Conservation (phyloP, 2,888 invertebrate species). For the Athalia rosae region DNA sequence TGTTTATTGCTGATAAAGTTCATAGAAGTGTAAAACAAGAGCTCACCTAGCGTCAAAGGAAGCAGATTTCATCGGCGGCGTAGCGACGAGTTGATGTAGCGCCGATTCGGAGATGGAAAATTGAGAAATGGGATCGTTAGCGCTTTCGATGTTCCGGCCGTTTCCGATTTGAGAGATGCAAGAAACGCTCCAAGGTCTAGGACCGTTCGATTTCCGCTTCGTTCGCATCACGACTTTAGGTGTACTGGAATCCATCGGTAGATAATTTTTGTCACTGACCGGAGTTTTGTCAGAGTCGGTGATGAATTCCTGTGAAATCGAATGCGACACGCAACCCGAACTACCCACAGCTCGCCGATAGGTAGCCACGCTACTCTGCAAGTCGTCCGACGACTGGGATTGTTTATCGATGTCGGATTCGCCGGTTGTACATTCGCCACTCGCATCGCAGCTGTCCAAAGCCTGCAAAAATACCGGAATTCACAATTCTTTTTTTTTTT, state of each 20-base stretch:
- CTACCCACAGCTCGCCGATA: constrained; percentile 74
- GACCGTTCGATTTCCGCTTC: constrained; percentile 76
- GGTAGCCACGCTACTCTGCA: constrained; percentile 84
- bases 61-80: constrained; percentile 70
- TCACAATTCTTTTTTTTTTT: too few relatives aligned
- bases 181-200: constrained; percentile 91
- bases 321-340: constrained; percentile 63
- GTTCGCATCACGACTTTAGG: constrained; percentile 80
- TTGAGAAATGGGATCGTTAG: constrained; percentile 70
- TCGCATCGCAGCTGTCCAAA: constrained; percentile 89
- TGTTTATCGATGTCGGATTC: constrained; percentile 82
- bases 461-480: constrained; percentile 72
- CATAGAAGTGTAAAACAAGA: not conserved
- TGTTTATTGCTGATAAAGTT: not conserved
- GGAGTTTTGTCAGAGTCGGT: constrained; percentile 67
- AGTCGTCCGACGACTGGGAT: constrained; percentile 86
- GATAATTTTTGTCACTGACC: constrained; percentile 59
- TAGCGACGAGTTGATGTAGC: constrained; percentile 80
- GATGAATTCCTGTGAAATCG: constrained; percentile 70
- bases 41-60: constrained; percentile 70
- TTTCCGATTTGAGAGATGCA: constrained; percentile 83
- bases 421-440: constrained; percentile 89
- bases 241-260: constrained; percentile 60
- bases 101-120: constrained; percentile 94
- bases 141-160: constrained; percentile 59